Percentiles rank a stretch among this genome's conserved stretches.
These are phyloP conservation scores for Oryzias javanicus DNA, from an alignment of 2,113 vertebrate species.

Conservation along the genomic window DNA sequence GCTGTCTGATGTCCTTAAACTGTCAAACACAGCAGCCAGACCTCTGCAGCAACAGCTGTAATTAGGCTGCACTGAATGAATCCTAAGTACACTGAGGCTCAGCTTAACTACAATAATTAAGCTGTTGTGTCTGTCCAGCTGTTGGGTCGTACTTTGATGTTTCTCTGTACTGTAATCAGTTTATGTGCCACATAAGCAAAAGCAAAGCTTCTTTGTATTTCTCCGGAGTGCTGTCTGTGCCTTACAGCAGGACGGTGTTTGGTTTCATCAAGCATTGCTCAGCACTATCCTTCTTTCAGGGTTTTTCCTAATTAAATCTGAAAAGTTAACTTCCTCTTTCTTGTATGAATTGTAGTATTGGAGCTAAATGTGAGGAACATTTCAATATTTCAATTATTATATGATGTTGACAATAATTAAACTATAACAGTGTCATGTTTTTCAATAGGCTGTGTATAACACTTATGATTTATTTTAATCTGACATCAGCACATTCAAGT, in stretches of 20 bases:
- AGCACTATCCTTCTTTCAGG: too few relatives aligned
- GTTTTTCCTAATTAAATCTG: too few relatives aligned
- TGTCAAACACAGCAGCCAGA: slow-evolving; percentile 19
- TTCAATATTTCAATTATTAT: too few relatives aligned
- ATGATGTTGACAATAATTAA: too few relatives aligned
- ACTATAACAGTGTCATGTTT: too few relatives aligned
- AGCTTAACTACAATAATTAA: slow-evolving; percentile 32
- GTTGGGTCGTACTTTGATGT: slow-evolving; percentile 30
- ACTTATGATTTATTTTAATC: too few relatives aligned
- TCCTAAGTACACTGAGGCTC: slow-evolving; percentile 4
- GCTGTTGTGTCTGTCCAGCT: slow-evolving; percentile 32
- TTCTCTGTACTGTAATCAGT: slow-evolving; percentile 36
- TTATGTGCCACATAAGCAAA: slow-evolving; percentile 38
- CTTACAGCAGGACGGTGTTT: background rate
- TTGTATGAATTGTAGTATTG: too few relatives aligned
- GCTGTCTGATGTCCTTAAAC: slow-evolving; percentile 25
- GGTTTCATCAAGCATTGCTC: too few relatives aligned
- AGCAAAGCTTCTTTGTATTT: slow-evolving; percentile 36
- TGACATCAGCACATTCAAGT: too few relatives aligned
- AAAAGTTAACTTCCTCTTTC: too few relatives aligned
- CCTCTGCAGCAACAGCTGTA: slow-evolving; percentile 56
- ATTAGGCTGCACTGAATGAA: slow-evolving; percentile 43
- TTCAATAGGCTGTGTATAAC: too few relatives aligned
- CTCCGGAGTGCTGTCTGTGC: slow-evolving; percentile 7
- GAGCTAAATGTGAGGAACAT: too few relatives aligned